Evolutionary conservation across 2,113 vertebrate species (phyloP).

Genomic region (Rhea americana): DNA sequence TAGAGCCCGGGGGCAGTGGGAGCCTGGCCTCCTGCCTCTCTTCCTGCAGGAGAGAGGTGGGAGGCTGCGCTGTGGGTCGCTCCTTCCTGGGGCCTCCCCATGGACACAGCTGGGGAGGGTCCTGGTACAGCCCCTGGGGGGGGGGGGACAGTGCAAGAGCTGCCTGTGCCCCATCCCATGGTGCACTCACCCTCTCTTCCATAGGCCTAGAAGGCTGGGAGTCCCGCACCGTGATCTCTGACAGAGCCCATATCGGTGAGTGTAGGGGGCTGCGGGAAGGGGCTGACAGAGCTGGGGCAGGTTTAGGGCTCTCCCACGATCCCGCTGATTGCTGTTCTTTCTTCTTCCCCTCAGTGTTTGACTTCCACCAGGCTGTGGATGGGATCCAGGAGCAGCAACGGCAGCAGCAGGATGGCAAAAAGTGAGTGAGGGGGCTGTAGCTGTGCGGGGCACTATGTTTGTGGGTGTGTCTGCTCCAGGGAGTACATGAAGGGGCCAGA

Average conservation of each 20-base stretch:
- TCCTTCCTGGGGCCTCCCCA: too few relatives aligned
- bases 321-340: background rate
- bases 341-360: conserved; percentile 73
- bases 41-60: too few relatives aligned
- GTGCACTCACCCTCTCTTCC: background rate
- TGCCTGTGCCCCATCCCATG: background rate
- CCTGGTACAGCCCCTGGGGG: too few relatives aligned
- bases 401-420: conserved; percentile 81
- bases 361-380: conserved; percentile 84
- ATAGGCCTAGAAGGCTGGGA: conserved; percentile 83
- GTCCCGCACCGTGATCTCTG: conserved; percentile 81
- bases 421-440: conserved; percentile 53
- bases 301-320: background rate
- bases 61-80: too few relatives aligned
- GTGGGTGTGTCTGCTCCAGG: too few relatives aligned
- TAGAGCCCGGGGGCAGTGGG: too few relatives aligned
- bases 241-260: conserved; percentile 75
- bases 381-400: conserved; percentile 83
- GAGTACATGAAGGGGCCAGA: too few relatives aligned
- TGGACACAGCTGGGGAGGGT: too few relatives aligned
- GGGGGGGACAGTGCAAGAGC: too few relatives aligned
- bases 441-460: too few relatives aligned
- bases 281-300: background rate
- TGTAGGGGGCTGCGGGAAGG: background rate
- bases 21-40: too few relatives aligned